Evolutionary conservation across 2,888 invertebrate genomes (phyloP).

Genomic region (Willowsia nigromaculata): DNA sequence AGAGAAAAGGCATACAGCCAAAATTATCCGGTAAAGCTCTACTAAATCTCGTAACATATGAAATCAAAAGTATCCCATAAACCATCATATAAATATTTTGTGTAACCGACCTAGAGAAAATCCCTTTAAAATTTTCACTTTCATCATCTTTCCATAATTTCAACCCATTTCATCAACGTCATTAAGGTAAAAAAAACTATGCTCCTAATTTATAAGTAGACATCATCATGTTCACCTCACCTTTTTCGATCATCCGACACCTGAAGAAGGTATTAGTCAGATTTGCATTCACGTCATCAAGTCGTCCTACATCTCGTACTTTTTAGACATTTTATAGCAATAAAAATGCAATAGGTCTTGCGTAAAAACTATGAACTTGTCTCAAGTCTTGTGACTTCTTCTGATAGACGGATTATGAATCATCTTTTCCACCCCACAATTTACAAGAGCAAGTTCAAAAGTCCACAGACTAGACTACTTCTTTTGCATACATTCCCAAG

Average conservation of each 20-base stretch:
- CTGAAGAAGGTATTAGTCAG: background rate
- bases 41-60: no score
- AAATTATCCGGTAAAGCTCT: no score
- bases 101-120: background rate
- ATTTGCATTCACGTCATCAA: slow-evolving; percentile 22
- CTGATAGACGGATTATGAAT: background rate
- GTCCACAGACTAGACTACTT: no score
- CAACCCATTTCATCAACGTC: background rate
- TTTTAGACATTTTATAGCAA: background rate
- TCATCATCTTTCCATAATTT: background rate
- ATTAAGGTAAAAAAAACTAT: background rate
- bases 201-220: background rate
- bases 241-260: background rate
- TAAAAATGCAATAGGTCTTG: background rate
- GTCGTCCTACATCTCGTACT: background rate
- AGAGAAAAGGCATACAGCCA: no score
- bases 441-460: background rate
- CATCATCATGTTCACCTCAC: background rate
- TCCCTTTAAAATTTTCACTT: background rate
- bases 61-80: no score
- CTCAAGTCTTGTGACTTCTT: slow-evolving; percentile 22
- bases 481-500: background rate
- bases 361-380: slow-evolving; percentile 27
- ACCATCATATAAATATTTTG: background rate
- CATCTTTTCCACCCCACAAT: background rate